Base-by-base conservation (phyloP, 2,888 invertebrate species). In the Camponotus fellah region DNA sequence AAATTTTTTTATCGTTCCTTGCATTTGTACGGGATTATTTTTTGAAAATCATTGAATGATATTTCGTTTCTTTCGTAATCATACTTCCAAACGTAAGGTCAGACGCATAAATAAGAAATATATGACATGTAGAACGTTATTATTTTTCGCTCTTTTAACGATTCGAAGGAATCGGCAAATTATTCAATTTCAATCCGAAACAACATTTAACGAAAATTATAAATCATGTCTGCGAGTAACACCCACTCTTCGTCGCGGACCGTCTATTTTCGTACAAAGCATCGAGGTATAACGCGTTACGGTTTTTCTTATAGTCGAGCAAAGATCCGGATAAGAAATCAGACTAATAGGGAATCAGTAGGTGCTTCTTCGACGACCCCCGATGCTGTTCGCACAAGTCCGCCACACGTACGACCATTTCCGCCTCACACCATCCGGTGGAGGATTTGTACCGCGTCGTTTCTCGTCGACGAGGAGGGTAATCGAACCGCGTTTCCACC, bases 401-500 rank as follows among this genome's bases (percentile, higher is more conserved):
- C 46, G 71, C 53, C 79, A 60, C 79, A 81, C 72, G 81, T 81
- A 81, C 76, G 53, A 62, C 26, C 49, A 58, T 66, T 80, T 58
- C 79, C 64, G 26, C 64, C 76, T 60, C 77, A 37, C 40, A 53
- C 81, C 32, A 66, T n/a, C 56, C 66, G 10, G 43, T 14, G 69
- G n/a, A 74, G 72, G 64, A 82, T 82, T 66, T 82, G 81, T 82
- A 82, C 64, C 64, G 81, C 72, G 64, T 64, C 69, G 68, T 84
- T 81, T 3, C 43, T 60, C 49, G 62, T 40, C 65, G 72, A 43
- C 53, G 66, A 60, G 83, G 75, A 66, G 66, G 77, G 62, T 85
- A 85, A 85, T 85, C 85, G 76, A 85, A 85, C 46, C 58, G 60
- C 83, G 72, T 77, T 72, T 75, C 58, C 69, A 75, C 82, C 56